phyloP scores from a whole-genome alignment of 2,888 invertebrate species.

The Drosophila recens region DNA sequence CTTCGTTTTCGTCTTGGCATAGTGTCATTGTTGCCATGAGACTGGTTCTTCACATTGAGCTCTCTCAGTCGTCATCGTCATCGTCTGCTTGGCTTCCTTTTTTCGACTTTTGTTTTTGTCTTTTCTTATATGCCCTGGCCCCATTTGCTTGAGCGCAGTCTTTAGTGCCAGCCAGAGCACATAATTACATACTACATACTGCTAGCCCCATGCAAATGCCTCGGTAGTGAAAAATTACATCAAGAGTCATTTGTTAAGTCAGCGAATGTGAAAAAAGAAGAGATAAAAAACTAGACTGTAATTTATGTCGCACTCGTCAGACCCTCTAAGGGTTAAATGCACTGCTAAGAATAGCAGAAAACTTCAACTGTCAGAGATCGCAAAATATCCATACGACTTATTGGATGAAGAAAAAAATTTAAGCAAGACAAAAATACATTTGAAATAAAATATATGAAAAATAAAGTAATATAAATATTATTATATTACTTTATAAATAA shows the following conservation, averaged over 20 bases:
- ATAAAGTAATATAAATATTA: neutral
- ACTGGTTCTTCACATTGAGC: constrained; percentile 17
- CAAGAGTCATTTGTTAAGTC: constrained; percentile 39
- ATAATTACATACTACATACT: constrained; percentile 65
- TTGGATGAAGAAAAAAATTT: neutral
- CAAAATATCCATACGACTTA: neutral
- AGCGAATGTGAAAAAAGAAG: constrained; percentile 29
- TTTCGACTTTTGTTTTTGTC: constrained; percentile 22
- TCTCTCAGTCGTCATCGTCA: constrained; percentile 37
- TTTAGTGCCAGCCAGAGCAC: constrained; percentile 55
- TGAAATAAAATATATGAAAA: too few relatives aligned
- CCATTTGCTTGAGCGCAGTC: constrained; percentile 70
- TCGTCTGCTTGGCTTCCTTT: constrained; percentile 55
- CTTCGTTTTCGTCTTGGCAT: constrained; percentile 38
- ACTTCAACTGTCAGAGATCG: neutral
- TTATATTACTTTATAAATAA: too few relatives aligned
- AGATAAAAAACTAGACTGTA: constrained; percentile 26
- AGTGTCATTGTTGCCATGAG: constrained; percentile 55
- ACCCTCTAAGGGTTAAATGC: constrained; percentile 16
- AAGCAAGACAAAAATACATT: too few relatives aligned
- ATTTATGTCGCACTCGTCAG: constrained; percentile 36
- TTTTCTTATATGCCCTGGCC: constrained; percentile 47
- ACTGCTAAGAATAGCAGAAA: neutral
- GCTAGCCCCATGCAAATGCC: constrained; percentile 44
- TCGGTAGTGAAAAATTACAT: constrained; percentile 58